Base-by-base conservation (phyloP, 2,797 vertebrate genomes). In the Kryptolebias ocellatus region DNA sequence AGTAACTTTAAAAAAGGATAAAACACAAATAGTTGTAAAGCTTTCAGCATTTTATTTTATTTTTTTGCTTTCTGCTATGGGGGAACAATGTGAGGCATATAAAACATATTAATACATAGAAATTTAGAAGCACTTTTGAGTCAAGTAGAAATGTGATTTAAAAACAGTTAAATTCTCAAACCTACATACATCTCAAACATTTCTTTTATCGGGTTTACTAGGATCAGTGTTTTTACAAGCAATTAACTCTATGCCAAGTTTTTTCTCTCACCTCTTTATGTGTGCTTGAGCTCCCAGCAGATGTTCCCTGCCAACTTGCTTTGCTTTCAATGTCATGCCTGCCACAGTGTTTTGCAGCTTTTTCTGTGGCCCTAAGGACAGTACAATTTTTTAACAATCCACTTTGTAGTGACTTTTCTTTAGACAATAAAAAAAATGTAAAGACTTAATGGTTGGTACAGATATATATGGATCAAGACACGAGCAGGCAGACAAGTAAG, bases 281-380 rank as follows among this genome's bases (percentile, higher is more conserved):
- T 64, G 45, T 76, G 59, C 56, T 64, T 49, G 53, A 74, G 76
- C 68, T 68, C 79, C 79, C 76, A 64, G 74, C 81, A 90, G 76
- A 88, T 87, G 86, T 84, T 85, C 53, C 29, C 63, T 16, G 27
- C 70, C 67, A 78, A 59, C 27, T 60, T 58, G 29, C 74, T 70
- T 66, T 60, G 28, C 64, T 70, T 65, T 73, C 51, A 24, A 66
- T 50, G 60, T 81, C 73, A 59, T 81, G 87, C 70, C 81, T 85
- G 80, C 62, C 29, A 64, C 15, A 0, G 28, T 63, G 69, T 52
- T 18, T 56, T 47, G 70, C 76, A 81, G 83, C 77, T 78, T 76
- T 78, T 80, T 70, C 50, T 49, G 34, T 31, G 67, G 42, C 66
- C 2, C 16, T 39, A 10, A 37, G 5, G 34, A 39, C 37, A 39